A percentile compares a stretch with the other conserved stretches of the same genome.
phyloP scores from a whole-genome alignment of 2,113 vertebrate genomes.

The Megaceryle maxima region DNA sequence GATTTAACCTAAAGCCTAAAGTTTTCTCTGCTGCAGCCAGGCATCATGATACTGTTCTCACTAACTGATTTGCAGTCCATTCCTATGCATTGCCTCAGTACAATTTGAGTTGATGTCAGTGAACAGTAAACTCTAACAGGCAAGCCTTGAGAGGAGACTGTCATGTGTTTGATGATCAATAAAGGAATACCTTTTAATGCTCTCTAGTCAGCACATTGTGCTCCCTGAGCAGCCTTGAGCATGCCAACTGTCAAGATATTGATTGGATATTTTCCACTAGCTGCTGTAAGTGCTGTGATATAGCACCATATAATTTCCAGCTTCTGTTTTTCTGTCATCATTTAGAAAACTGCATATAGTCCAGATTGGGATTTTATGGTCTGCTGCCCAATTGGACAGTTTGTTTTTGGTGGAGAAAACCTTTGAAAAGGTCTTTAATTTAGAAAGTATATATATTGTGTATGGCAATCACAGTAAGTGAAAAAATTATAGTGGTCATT shows the following conservation, averaged over 20 bases:
- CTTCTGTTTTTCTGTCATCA: conserved; percentile 52
- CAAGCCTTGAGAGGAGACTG: neutral
- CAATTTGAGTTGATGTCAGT: neutral
- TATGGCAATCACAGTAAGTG: neutral
- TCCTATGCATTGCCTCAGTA: neutral
- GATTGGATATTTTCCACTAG: conserved; percentile 43
- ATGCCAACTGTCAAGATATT: conserved; percentile 54
- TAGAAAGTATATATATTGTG: conserved; percentile 3
- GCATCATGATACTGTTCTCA: neutral
- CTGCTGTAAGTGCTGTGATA: conserved; percentile 36
- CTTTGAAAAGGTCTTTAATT: conserved; percentile 62
- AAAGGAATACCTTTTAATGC: conserved; percentile 7
- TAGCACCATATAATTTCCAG: conserved; percentile 37
- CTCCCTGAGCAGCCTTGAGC: conserved; percentile 38
- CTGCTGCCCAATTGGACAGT: conserved; percentile 37
- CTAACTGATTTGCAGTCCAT: neutral
- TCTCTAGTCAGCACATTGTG: conserved; percentile 14
- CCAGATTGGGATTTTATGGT: conserved; percentile 73
- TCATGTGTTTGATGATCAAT: neutral
- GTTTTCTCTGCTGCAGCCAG: neutral
- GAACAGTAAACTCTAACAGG: neutral
- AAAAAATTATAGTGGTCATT: conserved; percentile 30
- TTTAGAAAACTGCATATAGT: conserved; percentile 50
- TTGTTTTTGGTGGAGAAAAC: conserved; percentile 36
- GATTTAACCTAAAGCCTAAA: neutral